Conservation (phyloP, 1,140 invertebrate species). For the Oryctes rhinoceros region DNA sequence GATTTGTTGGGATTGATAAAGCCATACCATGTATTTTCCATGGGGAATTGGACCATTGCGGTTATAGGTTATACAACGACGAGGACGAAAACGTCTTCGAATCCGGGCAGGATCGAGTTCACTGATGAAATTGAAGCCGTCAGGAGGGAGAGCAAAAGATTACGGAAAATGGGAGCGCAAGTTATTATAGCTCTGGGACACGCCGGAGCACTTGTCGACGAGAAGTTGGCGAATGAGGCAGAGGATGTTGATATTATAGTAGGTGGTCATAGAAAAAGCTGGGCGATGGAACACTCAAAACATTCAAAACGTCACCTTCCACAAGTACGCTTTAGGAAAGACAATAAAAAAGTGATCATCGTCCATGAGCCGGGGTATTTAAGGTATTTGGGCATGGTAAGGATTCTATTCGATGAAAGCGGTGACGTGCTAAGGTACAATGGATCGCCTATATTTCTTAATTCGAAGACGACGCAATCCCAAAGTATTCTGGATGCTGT, state of each 20-base stretch:
- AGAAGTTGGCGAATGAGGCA: neutral
- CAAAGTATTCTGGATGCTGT: neutral
- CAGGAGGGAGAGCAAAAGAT: slow-evolving; percentile 69
- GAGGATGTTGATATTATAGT: neutral
- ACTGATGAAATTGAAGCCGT: slow-evolving; percentile 78
- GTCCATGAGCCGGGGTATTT: neutral
- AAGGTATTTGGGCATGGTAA: neutral
- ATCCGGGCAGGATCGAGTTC: slow-evolving; percentile 72
- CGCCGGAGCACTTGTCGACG: too few species aligned
- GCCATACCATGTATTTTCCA: slow-evolving; percentile 74
- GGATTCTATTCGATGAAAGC: neutral
- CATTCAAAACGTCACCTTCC: neutral
- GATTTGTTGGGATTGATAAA: slow-evolving; percentile 54
- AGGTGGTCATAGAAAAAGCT: neutral
- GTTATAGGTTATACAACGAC: slow-evolving; percentile 89
- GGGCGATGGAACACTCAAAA: neutral
- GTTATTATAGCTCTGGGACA: slow-evolving; percentile 82
- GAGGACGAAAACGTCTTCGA: slow-evolving; percentile 76
- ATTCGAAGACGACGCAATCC: neutral
- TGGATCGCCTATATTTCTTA: neutral
- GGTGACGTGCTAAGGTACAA: neutral
- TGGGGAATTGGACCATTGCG: slow-evolving; percentile 75
- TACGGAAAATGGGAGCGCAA: slow-evolving; percentile 71
- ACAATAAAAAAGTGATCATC: neutral
- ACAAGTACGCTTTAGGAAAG: neutral